These are phyloP conservation scores for Popillia japonica DNA, from an alignment of 1,140 invertebrate genomes.

Conservation along the genomic window DNA sequence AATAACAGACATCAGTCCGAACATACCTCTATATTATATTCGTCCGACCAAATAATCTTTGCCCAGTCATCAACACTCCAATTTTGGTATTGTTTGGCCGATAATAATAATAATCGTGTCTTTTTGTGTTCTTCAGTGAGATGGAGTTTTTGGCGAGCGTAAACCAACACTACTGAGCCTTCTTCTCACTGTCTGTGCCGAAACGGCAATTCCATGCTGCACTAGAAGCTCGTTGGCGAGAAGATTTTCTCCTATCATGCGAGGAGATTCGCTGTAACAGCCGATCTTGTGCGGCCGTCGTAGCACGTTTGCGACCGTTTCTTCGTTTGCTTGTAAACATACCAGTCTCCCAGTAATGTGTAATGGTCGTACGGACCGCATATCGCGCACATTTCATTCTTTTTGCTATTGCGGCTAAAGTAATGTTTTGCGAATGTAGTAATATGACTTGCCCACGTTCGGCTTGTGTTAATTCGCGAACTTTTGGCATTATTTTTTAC, in stretches of 20 bases:
- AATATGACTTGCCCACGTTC: no score
- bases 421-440: no score
- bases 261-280: no score
- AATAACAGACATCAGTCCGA: not conserved
- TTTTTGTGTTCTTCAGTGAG: not conserved
- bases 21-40: not conserved
- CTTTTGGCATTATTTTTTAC: no score
- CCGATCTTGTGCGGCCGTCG: not conserved
- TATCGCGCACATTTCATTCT: not conserved
- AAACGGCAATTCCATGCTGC: not conserved
- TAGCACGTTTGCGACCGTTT: not conserved
- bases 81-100: no score
- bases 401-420: not conserved
- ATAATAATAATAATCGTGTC: not conserved
- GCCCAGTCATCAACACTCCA: not conserved
- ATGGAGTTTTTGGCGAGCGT: not conserved
- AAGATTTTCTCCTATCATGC: no score
- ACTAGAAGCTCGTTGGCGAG: not conserved
- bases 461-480: no score
- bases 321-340: not conserved
- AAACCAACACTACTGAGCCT: not conserved
- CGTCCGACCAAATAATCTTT: not conserved
- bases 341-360: not conserved
- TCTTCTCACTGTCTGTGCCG: not conserved
- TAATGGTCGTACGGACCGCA: not conserved